Evolutionary conservation across 2,113 vertebrate species (phyloP), one percentile per base, ranked within the genome.

Genomic region (Neolamprologus toae): DNA sequence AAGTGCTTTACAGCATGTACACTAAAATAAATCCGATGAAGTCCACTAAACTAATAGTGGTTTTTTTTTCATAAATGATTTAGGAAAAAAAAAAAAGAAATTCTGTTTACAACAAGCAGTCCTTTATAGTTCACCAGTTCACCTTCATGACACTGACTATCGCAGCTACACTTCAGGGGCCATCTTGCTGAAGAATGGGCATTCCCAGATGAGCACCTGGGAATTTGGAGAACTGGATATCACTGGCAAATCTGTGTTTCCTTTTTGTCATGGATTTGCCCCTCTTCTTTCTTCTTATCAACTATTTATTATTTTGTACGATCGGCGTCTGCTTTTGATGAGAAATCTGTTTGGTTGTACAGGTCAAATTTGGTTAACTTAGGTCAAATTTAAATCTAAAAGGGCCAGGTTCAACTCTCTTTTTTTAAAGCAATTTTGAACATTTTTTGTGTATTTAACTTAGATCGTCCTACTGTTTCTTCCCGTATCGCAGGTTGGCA

Each of bases 401-500:
- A 63, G 28, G 28, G 2, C 59, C 1, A 0, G 6, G 3, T 11
- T 63, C 14, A 61, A 31, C 8, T 61, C 26, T 9, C 1, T 61
- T 61, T 17, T 59, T 61, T 17, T 9, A 61, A 61, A 61, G 14
- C 57, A 61, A 31, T 61, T 61, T 61, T 61, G 57, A 63, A 19
- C 2, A 11, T 19, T 19, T 63, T 63, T 63, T 63, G 16, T 33
- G 31, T 63, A 63, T 63, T 63, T 63, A 35, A 63, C 28, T 31
- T 59, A 61, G 57, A 61, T 61, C 3, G 0, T 33, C 28, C 1
- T 61, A 33, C 5, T 35, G 59, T 63, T 63, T 35, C 4, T 35
- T 63, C 59, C 9, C 2, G 0, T 63, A 19, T 2, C 0, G 31
- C 59, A 35, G 0, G 0, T 33, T 63, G 6, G 4, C 16, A 35